Percentiles rank a stretch among this genome's conserved stretches.
Conservation (phyloP, 2,797 vertebrate genomes). For the Malacoraja senta region DNA sequence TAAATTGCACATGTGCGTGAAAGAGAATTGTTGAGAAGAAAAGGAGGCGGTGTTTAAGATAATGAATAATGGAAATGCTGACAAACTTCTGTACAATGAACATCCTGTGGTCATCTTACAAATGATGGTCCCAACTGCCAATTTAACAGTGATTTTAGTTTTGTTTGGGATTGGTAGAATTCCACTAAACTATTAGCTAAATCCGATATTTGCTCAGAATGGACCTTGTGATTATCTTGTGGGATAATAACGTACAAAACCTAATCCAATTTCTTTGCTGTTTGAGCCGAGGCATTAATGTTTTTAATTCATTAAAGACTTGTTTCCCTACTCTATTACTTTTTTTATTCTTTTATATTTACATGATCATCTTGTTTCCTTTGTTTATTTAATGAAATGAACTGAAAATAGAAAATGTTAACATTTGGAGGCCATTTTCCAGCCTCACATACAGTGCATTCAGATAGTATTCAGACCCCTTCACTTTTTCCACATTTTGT, state of each 20-base stretch:
- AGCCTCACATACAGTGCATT: background rate
- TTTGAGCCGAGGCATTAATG: background rate
- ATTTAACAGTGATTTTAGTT: background rate
- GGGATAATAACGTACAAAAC: background rate
- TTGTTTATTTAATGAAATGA: background rate
- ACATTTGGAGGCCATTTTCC: background rate
- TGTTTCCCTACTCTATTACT: too few relatives aligned
- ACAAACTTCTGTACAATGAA: background rate
- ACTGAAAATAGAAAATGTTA: background rate
- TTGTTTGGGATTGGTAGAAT: background rate
- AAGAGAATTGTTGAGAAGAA: background rate
- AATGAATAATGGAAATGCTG: background rate
- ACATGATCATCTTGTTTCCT: background rate
- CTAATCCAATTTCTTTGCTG: background rate
- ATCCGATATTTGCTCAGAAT: background rate
- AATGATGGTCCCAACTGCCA: background rate
- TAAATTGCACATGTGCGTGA: background rate
- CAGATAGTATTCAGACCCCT: too few relatives aligned
- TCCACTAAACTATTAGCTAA: too few relatives aligned
- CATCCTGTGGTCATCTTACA: background rate
- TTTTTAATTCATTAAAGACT: background rate
- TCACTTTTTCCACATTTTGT: too few relatives aligned
- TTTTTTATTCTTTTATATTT: background rate
- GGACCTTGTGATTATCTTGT: background rate
- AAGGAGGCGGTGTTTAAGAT: background rate